Base-by-base conservation (phyloP, 2,888 invertebrate species). In the Habrosyne pyritoides region DNA sequence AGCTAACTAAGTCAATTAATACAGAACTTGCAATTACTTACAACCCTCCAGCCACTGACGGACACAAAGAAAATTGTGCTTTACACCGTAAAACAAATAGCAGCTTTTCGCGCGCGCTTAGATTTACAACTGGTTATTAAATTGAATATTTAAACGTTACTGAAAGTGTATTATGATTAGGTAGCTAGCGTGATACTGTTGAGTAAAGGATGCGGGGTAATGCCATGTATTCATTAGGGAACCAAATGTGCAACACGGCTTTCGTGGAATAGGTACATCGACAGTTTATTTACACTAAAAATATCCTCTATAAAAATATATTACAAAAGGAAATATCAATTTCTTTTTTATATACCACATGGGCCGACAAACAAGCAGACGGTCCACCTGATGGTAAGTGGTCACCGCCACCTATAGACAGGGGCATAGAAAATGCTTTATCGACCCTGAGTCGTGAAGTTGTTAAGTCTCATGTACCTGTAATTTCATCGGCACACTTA, bases 1-100 rank as follows among this genome's bases (percentile, higher is more conserved):
- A 81, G 71, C 73, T 64, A 75, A 81, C 83, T 82, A 79, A 84
- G 77, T 83, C 81, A 82, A 84, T 85, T 83, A 87, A 79, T 77
- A 75, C 66, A 62, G 66, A 64, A 64, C 69, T 67, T 68, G 69
- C 69, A 71, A 76, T 77, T 73, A 70, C 62, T 57, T 67, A 63
- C 62, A 65, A 67, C 54, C 52, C 53, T 58, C 52, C 67, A 62
- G 53, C 53, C 48, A n/a, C 14, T 56, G 55, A 30, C 56, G 51
- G n/a, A 55, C 26, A 52, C 57, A 22, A 59, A 54, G 57, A 64
- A 67, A 53, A 67, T 62, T 69, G 57, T 63, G 54, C 61, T 63
- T 66, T 69, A 14, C 53, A 54, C 53, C 30, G 21, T 10, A 52
- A 55, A 56, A 52, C 30, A 52, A 62, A 70, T 22, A 53, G 53